Base-by-base conservation (phyloP, 2,797 vertebrate genomes). In the Ibycter americanus region DNA sequence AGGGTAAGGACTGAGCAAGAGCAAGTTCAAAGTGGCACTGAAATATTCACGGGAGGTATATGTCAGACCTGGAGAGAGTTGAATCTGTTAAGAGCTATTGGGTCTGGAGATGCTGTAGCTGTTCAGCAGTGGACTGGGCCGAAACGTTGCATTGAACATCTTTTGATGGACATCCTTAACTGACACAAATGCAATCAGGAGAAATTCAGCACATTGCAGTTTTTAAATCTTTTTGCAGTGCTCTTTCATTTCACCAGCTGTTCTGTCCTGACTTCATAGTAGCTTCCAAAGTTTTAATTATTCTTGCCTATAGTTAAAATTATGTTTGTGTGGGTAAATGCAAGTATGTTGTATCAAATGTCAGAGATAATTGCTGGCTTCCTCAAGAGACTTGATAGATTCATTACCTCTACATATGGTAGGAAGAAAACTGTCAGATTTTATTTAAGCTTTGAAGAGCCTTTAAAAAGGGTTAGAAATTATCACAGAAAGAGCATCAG, bases 341-440 rank as follows among this genome's bases (percentile, higher is more conserved):
- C 68, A 93, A 96, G 95, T 77, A 49, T 93, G 86, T 95, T 96
- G 81, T 92, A 89, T 93, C 80, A 93, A 79, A 74, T 80, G 88
- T 93, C 92, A 96, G 52, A 89, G 80, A 94, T 92, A 97, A 97
- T 97, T 96, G 91, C 77, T 89, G 83, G 15, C 71, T 97, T 87
- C 73, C 91, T 95, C 95, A 67, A 79, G 93, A 96, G 90, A 86
- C 77, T 90, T 82, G 85, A 94, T 90, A 93, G 90, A 90, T 95
- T 96, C 93, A 95, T 91, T 96, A 88, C 87, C 73, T 94, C 85
- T 90, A 91, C 87, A 90, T 96, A 95, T 96, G 91, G 86, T 91
- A 77, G 80, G 63, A 92, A 87, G 81, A 94, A 95, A 92, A 73
- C 80, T 97, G 95, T 82, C 94, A 95, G 70, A 84, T 95, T 95